These are phyloP conservation scores for Corvus cornix DNA, from an alignment of 2,113 vertebrate species.

Conservation along the genomic window DNA sequence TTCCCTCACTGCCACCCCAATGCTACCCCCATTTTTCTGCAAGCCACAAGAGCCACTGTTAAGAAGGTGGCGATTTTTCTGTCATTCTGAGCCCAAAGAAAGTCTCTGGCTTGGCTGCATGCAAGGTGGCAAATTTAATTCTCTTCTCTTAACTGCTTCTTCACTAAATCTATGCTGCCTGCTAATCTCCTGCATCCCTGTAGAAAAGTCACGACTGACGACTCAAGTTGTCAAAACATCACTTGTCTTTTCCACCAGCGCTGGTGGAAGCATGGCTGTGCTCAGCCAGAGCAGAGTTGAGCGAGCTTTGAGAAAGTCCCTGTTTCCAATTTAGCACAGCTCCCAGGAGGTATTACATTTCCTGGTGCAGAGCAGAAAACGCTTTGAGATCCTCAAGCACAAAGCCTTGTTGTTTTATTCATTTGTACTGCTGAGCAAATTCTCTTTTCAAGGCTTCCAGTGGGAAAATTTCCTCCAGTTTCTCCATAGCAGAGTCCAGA, in stretches of 20 bases:
- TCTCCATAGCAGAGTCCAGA: background rate
- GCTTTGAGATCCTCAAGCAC: slow-evolving; percentile 61
- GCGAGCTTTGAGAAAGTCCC: slow-evolving; percentile 27
- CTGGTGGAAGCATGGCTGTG: slow-evolving; percentile 31
- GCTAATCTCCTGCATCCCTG: slow-evolving; percentile 11
- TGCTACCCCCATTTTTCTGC: rapidly evolving
- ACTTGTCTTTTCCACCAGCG: slow-evolving; percentile 19
- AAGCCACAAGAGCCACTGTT: background rate
- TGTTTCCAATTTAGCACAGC: slow-evolving; percentile 63
- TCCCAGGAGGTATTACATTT: slow-evolving; percentile 62
- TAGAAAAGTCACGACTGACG: slow-evolving; percentile 41
- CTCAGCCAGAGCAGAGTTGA: background rate
- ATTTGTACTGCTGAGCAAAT: slow-evolving; percentile 33
- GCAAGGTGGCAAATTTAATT: slow-evolving; percentile 14
- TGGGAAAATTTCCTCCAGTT: slow-evolving; percentile 40
- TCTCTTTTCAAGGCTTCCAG: slow-evolving; percentile 22
- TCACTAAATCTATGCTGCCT: background rate
- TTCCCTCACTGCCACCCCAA: background rate
- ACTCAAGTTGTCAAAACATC: slow-evolving; percentile 54
- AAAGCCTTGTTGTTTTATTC: slow-evolving; percentile 63
- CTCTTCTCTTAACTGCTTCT: background rate
- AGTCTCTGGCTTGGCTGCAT: background rate
- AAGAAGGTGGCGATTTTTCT: background rate
- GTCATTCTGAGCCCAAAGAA: background rate
- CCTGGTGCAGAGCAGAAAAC: slow-evolving; percentile 52